Evolutionary conservation across 2,888 invertebrate species (phyloP).

Genomic region (Spodoptera littoralis): DNA sequence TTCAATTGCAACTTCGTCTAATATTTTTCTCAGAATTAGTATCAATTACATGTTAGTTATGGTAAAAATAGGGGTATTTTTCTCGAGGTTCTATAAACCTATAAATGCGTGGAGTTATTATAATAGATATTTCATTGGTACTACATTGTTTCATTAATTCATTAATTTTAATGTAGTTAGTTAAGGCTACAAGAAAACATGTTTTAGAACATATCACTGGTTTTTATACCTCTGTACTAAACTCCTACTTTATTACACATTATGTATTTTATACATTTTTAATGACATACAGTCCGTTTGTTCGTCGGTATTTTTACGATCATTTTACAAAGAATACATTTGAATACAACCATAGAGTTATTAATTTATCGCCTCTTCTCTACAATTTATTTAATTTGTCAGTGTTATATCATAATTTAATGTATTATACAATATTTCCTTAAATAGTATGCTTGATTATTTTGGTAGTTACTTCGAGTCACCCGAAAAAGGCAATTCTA

Average conservation of each 20-base stretch:
- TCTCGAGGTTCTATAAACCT: too few species aligned
- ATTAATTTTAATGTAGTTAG: too few species aligned
- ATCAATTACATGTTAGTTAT: not conserved
- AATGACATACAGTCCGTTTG: constrained; percentile 34
- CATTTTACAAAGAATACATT: not conserved
- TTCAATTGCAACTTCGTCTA: not conserved
- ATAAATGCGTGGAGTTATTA: too few species aligned
- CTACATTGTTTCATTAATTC: too few species aligned
- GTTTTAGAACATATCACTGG: constrained; percentile 16
- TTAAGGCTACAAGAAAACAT: not conserved
- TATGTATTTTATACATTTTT: constrained; percentile 28
- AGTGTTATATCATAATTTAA: too few species aligned
- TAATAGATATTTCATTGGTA: too few species aligned
- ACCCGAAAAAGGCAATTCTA: too few species aligned
- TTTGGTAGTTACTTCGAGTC: too few species aligned
- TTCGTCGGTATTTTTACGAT: constrained; percentile 35
- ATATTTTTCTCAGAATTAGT: constrained; percentile 4
- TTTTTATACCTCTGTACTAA: constrained; percentile 28
- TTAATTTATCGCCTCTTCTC: not conserved
- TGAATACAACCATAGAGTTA: constrained; percentile 6
- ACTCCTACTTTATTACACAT: constrained; percentile 26
- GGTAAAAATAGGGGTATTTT: too few species aligned
- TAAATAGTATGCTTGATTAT: too few species aligned
- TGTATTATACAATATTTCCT: too few species aligned
- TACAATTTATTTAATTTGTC: too few species aligned